Base-by-base conservation (phyloP, 1,140 invertebrate species). In the Mesaphorura yosii region DNA sequence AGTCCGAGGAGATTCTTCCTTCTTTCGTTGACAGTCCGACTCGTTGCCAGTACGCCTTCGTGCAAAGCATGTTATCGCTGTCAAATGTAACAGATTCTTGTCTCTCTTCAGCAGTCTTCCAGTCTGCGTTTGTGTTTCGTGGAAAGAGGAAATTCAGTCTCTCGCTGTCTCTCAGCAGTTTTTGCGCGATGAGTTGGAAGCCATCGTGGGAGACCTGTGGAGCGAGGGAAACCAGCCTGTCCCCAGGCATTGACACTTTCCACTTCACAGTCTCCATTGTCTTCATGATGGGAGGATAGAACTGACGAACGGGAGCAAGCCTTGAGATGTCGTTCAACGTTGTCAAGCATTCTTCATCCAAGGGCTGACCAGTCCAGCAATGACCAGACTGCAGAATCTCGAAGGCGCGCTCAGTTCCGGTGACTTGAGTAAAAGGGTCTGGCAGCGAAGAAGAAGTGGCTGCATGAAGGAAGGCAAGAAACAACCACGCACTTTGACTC, bases 401-500 rank as follows among this genome's bases (percentile, higher is more conserved):
- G 6, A 59, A 46, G 0, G 57, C 57, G 42, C 41, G 46, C 28
- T 59, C 57, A 6, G 48, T 51, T n/a, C 57, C 57, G 15, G 52
- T 54, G 5, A 59, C 40, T 2, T 29, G 23, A 7, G 57, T 59
- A 20, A 59, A 59, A 23, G 48, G 40, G 37, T 59, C 57, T 12
- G 52, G 48, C 23, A 59, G 49, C n/a, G 48, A 37, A 7, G 52
- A 55, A 4, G 57, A 19, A 14, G 57, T 59, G 5, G 40, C 12
- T 15, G 17, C 57, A 44, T 59, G 57, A 5, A 59, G 37, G 39
- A n/a, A n/a, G 1, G 57, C 57, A 15, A 59, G 31, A 34, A 53
- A 59, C 1, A 59, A 28, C 57, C 57, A 59, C 7, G 46, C 48
- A 0, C 34, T 5, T 41, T 59, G 42, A 31, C 27, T 48, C 28